A percentile compares a stretch with the other conserved stretches of the same genome.
Conservation (phyloP, 2,113 vertebrate genomes). For the Plotosus lineatus region DNA sequence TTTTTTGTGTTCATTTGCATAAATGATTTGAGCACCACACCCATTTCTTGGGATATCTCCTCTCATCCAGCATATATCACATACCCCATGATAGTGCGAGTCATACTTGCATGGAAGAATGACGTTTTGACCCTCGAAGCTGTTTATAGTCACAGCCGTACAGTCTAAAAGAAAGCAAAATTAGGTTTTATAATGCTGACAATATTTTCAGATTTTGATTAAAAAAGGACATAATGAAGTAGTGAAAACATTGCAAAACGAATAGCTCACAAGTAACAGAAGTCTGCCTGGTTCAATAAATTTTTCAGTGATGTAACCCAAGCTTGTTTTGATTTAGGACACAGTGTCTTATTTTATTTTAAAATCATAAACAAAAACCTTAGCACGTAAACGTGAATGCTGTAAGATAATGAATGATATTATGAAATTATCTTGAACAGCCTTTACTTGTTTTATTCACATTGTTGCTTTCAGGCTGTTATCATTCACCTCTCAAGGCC, state of each 20-base stretch:
- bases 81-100: slow-evolving; percentile 9
- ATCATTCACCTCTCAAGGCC: not conserved
- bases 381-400: not conserved
- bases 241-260: not conserved
- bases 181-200: not conserved
- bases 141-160: not conserved
- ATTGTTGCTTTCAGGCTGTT: not conserved
- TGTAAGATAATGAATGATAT: not conserved
- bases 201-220: not conserved
- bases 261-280: not conserved
- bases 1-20: slow-evolving; percentile 18
- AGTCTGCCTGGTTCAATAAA: not conserved
- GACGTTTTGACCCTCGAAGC: slow-evolving; percentile 37
- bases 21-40: slow-evolving; percentile 43
- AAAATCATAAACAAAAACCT: slow-evolving; percentile 2
- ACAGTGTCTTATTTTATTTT: not conserved
- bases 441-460: not conserved
- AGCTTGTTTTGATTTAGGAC: not conserved
- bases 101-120: slow-evolving; percentile 52
- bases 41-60: slow-evolving; percentile 35
- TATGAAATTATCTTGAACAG: not conserved
- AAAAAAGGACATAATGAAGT: not conserved
- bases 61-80: slow-evolving; percentile 47
- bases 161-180: slow-evolving; percentile 16
- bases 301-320: not conserved